These are phyloP conservation scores for Tiliacea aurago DNA, from an alignment of 2,888 invertebrate genomes.

Conservation along the genomic window DNA sequence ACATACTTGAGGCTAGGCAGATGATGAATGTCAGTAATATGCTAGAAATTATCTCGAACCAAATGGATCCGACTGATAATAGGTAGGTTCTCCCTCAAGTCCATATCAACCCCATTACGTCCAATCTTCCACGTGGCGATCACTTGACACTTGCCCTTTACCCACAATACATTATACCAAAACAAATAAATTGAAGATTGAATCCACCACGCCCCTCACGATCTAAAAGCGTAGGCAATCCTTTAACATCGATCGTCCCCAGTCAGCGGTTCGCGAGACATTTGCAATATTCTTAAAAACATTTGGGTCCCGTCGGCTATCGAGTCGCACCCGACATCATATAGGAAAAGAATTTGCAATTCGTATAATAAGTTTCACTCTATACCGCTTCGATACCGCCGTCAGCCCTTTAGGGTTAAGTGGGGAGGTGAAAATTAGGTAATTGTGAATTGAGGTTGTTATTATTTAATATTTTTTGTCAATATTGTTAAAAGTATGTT, in stretches of 20 bases:
- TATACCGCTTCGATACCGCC: constrained; percentile 52
- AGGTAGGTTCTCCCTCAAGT: not conserved
- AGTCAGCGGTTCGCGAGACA: constrained; percentile 81
- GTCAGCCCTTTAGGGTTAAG: constrained; percentile 54
- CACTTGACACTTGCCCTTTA: constrained; percentile 55
- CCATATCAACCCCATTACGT: constrained; percentile 16
- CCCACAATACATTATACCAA: constrained; percentile 63
- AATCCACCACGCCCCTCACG: constrained; percentile 71
- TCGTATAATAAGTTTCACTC: constrained; percentile 76
- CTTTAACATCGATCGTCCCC: constrained; percentile 80
- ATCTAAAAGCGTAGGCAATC: constrained; percentile 80
- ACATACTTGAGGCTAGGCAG: too few relatives aligned
- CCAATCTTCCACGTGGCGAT: constrained; percentile 38
- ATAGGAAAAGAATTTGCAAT: constrained; percentile 77
- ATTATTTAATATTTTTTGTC: not conserved
- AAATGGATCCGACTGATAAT: not conserved
- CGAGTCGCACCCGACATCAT: constrained; percentile 73
- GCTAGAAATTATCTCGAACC: not conserved
- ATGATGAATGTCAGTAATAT: too few relatives aligned
- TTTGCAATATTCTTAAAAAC: constrained; percentile 87
- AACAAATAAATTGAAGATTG: constrained; percentile 72
- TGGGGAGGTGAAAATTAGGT: constrained; percentile 37
- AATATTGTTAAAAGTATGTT: too few relatives aligned
- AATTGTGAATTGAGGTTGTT: constrained; percentile 21
- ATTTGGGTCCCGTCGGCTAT: constrained; percentile 75